These are phyloP conservation scores for Sebastes variabilis DNA, from an alignment of 2,797 vertebrate genomes.

Conservation along the genomic window DNA sequence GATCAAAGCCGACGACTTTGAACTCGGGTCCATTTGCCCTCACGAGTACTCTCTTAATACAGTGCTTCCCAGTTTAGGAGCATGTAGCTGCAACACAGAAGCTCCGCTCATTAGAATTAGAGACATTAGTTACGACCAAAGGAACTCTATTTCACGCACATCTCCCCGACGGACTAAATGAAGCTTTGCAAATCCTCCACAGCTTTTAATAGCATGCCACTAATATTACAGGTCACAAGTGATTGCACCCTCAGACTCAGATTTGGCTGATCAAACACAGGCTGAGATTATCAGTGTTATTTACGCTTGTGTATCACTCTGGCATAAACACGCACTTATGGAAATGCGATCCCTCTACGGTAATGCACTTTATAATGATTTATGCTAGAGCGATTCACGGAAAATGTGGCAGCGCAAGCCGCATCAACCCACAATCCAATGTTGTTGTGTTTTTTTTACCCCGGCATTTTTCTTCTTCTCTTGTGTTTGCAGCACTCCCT, in stretches of 20 bases:
- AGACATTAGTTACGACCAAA: conserved; percentile 82
- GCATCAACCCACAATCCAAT: conserved; percentile 39
- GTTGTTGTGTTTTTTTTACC: conserved; percentile 9
- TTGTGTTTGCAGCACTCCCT: conserved; percentile 13
- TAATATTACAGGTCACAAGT: conserved; percentile 81
- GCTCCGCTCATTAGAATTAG: conserved; percentile 74
- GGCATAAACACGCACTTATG: conserved; percentile 78
- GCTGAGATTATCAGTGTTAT: conserved; percentile 79
- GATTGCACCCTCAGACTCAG: conserved; percentile 71
- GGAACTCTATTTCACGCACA: conserved; percentile 81
- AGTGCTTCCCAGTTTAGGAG: conserved; percentile 72
- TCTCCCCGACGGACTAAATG: conserved; percentile 79
- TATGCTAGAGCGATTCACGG: conserved; percentile 64
- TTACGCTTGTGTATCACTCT: conserved; percentile 77
- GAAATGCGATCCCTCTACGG: conserved; percentile 74
- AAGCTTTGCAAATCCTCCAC: conserved; percentile 78
- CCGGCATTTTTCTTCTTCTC: conserved; percentile 1
- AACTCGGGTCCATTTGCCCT: conserved; percentile 73
- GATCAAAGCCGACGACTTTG: conserved; percentile 63
- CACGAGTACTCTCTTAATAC: conserved; percentile 71
- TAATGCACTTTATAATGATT: conserved; percentile 82
- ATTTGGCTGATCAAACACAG: conserved; percentile 81
- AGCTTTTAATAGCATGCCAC: conserved; percentile 79
- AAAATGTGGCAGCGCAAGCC: conserved; percentile 50
- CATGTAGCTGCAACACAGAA: conserved; percentile 61